phyloP scores from a whole-genome alignment of 1,140 invertebrate species.

The Eciton burchellii region DNA sequence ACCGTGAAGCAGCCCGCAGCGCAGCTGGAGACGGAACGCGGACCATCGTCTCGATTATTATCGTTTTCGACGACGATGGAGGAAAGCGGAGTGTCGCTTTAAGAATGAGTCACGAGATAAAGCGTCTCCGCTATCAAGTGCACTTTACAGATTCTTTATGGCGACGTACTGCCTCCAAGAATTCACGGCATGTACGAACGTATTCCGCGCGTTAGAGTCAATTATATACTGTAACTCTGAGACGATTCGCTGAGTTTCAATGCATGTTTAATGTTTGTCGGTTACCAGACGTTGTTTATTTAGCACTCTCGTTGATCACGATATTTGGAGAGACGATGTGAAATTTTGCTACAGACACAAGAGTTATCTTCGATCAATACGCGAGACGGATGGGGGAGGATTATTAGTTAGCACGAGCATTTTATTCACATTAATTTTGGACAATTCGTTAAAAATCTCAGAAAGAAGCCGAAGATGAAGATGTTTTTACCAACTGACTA shows the following conservation, averaged over 20 bases:
- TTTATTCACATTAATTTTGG: too few relatives aligned
- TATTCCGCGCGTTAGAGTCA: neutral
- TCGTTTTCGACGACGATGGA: conserved; percentile 35
- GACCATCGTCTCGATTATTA: conserved; percentile 57
- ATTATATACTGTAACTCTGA: conserved; percentile 32
- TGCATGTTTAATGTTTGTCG: neutral
- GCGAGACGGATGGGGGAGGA: neutral
- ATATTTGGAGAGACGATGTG: neutral
- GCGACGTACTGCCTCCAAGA: neutral
- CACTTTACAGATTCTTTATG: neutral
- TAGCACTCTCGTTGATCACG: neutral
- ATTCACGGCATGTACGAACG: neutral
- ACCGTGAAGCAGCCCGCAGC: conserved; percentile 32
- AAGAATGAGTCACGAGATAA: conserved; percentile 67
- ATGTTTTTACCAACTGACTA: too few relatives aligned
- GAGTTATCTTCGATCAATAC: neutral
- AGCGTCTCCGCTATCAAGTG: neutral
- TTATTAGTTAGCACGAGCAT: too few relatives aligned
- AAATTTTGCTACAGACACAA: neutral
- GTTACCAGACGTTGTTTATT: neutral
- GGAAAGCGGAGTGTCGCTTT: conserved; percentile 40
- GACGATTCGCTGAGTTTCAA: neutral
- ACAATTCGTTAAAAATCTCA: too few relatives aligned
- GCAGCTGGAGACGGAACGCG: conserved; percentile 65
- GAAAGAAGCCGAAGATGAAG: too few relatives aligned